Conservation (phyloP, 2,888 invertebrate species). For the Rhopalosiphum nymphaeae region DNA sequence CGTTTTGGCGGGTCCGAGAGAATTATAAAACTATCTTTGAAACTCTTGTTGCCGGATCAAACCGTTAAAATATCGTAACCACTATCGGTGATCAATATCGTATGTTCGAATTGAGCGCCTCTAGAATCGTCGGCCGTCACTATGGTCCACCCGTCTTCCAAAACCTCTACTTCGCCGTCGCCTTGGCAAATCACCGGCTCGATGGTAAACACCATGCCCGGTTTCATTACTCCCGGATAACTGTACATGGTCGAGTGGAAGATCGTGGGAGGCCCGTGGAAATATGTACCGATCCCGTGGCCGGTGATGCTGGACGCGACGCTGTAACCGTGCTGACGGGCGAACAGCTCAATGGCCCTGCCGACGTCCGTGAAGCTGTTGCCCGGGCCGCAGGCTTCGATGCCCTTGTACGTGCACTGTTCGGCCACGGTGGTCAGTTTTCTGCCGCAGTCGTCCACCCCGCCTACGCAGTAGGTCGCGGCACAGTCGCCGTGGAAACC, state of each 20-base stretch:
- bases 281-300: slow-evolving; percentile 92
- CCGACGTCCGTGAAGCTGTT: slow-evolving; percentile 70
- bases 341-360: slow-evolving; percentile 24
- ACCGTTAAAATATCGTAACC: slow-evolving; percentile 85
- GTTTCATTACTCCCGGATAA: slow-evolving; percentile 73
- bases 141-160: slow-evolving; percentile 94
- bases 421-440: slow-evolving; percentile 80
- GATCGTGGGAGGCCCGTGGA: slow-evolving; percentile 93
- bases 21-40: too few relatives aligned
- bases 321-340: slow-evolving; percentile 68
- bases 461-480: slow-evolving; percentile 85
- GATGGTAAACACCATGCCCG: slow-evolving; percentile 87
- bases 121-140: slow-evolving; percentile 84
- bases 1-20: too few relatives aligned
- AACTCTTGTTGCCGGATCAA: not conserved
- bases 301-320: slow-evolving; percentile 88
- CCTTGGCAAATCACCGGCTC: slow-evolving; percentile 91
- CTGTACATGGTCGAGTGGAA: slow-evolving; percentile 82
- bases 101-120: slow-evolving; percentile 93
- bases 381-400: slow-evolving; percentile 74
- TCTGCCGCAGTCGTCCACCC: slow-evolving; percentile 81
- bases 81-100: slow-evolving; percentile 83
- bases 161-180: slow-evolving; percentile 75
- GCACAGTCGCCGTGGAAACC: slow-evolving; percentile 95
- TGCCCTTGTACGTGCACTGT: slow-evolving; percentile 77